Evolutionary conservation across 1,140 invertebrate genomes (phyloP).

Genomic region (Pseudomyrmex gracilis): DNA sequence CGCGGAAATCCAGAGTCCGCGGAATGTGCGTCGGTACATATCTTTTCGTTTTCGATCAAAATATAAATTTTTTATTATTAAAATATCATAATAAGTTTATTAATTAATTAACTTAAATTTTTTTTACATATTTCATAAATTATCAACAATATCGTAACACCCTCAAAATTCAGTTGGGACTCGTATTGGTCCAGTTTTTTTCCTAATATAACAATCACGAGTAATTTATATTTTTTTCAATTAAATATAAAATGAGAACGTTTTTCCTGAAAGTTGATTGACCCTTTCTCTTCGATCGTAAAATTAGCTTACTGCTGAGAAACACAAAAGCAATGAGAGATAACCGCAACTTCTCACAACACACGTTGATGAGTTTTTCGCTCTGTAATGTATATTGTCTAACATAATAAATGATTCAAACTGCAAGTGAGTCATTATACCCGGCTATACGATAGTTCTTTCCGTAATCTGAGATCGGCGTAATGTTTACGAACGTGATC

Average conservation of each 20-base stretch:
- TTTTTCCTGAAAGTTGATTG: no score
- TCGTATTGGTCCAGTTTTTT: background rate
- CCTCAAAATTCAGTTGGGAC: no score
- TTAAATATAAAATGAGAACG: background rate
- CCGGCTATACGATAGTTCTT: no score
- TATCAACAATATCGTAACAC: no score
- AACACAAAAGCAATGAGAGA: no score
- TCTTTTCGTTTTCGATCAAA: background rate
- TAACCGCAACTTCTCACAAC: no score
- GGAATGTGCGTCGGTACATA: conserved; percentile 72
- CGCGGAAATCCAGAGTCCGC: conserved; percentile 61
- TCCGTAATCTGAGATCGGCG: background rate
- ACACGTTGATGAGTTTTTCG: background rate
- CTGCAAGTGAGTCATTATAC: conserved; percentile 29
- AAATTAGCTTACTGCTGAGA: no score
- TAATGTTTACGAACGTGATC: background rate
- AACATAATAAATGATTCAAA: background rate
- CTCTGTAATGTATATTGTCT: background rate
- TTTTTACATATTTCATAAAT: no score
- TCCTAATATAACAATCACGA: background rate
- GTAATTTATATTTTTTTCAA: background rate
- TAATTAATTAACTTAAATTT: no score
- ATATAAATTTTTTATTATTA: background rate
- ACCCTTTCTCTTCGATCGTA: no score
- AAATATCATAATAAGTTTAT: background rate